Evolutionary conservation across 2,888 invertebrate species (phyloP).

Genomic region (Drosophila silvestris): DNA sequence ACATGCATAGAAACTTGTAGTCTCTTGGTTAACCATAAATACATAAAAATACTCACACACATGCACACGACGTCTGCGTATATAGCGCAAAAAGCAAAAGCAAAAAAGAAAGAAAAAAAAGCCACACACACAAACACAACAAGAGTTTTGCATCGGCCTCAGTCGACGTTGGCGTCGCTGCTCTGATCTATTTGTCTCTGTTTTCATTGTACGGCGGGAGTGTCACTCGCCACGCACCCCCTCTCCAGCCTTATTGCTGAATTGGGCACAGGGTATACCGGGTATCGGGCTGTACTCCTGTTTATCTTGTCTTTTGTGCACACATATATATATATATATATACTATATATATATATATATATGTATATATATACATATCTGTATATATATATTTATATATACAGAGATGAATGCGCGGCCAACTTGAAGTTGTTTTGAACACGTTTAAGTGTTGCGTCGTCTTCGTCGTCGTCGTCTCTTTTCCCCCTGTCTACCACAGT

Average conservation of each 20-base stretch:
- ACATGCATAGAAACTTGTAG: conserved; percentile 19
- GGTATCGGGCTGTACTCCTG: conserved; percentile 42
- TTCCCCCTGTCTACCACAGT: conserved; percentile 6
- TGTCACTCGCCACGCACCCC: neutral
- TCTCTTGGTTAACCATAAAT: conserved; percentile 28
- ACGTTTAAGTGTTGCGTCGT: conserved; percentile 51
- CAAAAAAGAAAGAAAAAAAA: conserved; percentile 32
- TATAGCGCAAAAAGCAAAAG: conserved; percentile 61
- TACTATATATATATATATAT: conserved; percentile 16
- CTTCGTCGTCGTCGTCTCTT: neutral
- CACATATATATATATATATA: conserved; percentile 10
- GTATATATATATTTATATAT: conserved; percentile 11
- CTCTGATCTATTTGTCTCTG: conserved; percentile 58
- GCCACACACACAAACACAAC: conserved; percentile 12
- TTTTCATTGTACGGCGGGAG: conserved; percentile 40
- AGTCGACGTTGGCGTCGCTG: conserved; percentile 33
- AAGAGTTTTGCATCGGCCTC: conserved; percentile 29
- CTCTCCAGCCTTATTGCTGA: conserved; percentile 10
- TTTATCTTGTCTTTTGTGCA: conserved; percentile 61
- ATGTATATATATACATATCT: conserved; percentile 10
- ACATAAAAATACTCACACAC: conserved; percentile 18
- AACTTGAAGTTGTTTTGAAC: conserved; percentile 69
- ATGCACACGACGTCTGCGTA: conserved; percentile 16
- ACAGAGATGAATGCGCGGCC: conserved; percentile 38
- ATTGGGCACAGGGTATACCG: conserved; percentile 53